These are phyloP conservation scores for Equus przewalskii DNA, from an alignment of 2,113 vertebrate species.

Conservation along the genomic window DNA sequence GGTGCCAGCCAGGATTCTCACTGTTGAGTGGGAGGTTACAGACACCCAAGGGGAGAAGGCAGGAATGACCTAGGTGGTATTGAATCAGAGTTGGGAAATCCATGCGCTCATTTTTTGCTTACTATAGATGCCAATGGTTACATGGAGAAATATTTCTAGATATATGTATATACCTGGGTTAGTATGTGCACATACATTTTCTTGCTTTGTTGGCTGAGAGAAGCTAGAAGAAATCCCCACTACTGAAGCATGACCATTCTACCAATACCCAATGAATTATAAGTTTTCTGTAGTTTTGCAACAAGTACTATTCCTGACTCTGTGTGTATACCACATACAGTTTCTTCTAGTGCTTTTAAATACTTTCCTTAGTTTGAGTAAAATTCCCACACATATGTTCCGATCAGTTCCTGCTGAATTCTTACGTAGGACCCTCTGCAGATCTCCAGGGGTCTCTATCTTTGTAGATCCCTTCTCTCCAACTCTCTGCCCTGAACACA, in stretches of 20 bases:
- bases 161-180: neutral
- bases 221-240: neutral
- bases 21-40: no score
- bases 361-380: neutral
- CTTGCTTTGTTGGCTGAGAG: neutral
- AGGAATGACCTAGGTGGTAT: no score
- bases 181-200: neutral
- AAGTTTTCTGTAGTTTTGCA: neutral
- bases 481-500: rapidly evolving
- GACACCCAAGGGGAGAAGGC: no score
- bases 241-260: neutral
- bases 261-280: neutral
- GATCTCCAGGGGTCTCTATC: neutral
- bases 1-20: no score
- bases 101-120: no score
- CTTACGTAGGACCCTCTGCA: neutral
- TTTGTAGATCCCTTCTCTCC: neutral
- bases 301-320: neutral
- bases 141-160: neutral
- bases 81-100: no score
- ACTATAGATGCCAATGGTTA: no score
- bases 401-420: neutral
- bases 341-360: neutral
- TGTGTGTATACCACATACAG: neutral
- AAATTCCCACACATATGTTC: neutral